Evolutionary conservation across 1,140 invertebrate species (phyloP).

Genomic region (Drosophila lacteicornis): DNA sequence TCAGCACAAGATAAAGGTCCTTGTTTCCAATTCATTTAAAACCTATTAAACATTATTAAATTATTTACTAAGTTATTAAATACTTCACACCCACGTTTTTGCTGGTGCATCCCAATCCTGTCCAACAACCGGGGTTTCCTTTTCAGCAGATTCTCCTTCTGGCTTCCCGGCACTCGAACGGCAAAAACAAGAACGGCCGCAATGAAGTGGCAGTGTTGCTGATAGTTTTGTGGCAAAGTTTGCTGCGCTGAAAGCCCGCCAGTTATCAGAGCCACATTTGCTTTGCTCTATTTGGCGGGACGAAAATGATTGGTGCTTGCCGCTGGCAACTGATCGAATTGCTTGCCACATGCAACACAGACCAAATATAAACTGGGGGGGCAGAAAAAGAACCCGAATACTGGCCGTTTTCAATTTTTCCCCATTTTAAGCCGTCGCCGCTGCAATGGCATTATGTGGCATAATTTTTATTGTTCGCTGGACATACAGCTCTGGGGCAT

Average conservation of each 20-base stretch:
- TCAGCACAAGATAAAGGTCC: too few species aligned
- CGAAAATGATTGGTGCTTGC: slow-evolving; percentile 59
- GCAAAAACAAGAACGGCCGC: slow-evolving; percentile 32
- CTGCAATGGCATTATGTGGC: slow-evolving; percentile 31
- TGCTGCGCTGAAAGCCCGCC: slow-evolving; percentile 24
- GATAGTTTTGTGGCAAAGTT: slow-evolving; percentile 67
- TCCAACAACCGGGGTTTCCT: slow-evolving; percentile 40
- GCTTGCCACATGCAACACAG: slow-evolving; percentile 63
- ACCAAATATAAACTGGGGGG: not conserved
- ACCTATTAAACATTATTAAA: too few species aligned
- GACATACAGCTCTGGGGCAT: slow-evolving; percentile 48
- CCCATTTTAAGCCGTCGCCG: slow-evolving; percentile 1
- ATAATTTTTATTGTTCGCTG: slow-evolving; percentile 44
- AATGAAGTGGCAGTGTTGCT: slow-evolving; percentile 41
- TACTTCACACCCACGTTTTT: not conserved
- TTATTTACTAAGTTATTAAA: too few species aligned
- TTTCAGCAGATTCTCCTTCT: slow-evolving; percentile 24
- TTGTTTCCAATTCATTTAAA: not conserved
- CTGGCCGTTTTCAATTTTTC: slow-evolving; percentile 36
- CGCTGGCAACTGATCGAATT: slow-evolving; percentile 66
- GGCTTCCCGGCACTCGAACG: slow-evolving; percentile 29
- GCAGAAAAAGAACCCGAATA: slow-evolving; percentile 11
- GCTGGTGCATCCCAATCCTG: slow-evolving; percentile 21
- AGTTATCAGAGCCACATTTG: slow-evolving; percentile 65
- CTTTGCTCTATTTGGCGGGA: slow-evolving; percentile 58